Base-by-base conservation (phyloP, 2,888 invertebrate genomes). In the Eremobia ochroleuca region DNA sequence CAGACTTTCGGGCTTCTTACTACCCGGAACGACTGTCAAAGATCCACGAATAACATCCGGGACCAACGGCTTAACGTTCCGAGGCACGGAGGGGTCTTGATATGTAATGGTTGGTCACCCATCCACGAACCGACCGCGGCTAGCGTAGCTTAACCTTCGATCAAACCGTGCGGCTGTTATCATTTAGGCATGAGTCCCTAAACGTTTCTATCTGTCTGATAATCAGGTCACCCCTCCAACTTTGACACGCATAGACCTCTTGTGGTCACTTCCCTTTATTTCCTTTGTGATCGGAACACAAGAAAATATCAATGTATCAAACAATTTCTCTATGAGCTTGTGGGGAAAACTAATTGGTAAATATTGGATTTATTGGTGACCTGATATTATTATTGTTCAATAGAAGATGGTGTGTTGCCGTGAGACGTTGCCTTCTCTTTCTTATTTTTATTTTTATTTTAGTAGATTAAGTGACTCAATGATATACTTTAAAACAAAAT, bases 221-320 rank as follows among this genome's bases (percentile, higher is more conserved):
- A 82, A 49, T 25, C 25, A 76, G 76, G 66, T 67, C 61, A 67
- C 62, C 67, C 34, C 37, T 0, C 62, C 43, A 21, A 34, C 55
- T 58, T 46, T n/a, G 46, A 61, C 55, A 64, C 21, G 34, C 8
- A 40, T 28, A 68, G 1, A 25, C 64, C 28, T 68, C 68, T 80
- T 37, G 28, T 49, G 58, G 43, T n/a, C 80, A 55, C 66, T 46
- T 37, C 6, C 34, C 15, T n/a, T 28, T 2, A 58, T 68, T 76
- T 80, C 67, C 40, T 79, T 82, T 64, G 82, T 58, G 28, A 18
- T 34, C 11, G 11, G 11, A n/a, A 68, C 28, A 65, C 46, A 49
- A 68, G 46, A 67, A 82, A 82, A 82, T 82, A 82, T 77, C 58
- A 59, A 52, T 68, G 49, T 83, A 79, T 46, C 46, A 59, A 15